Evolutionary conservation across 2,113 vertebrate genomes (phyloP).

Genomic region (Orthochromis malagaraziensis): DNA sequence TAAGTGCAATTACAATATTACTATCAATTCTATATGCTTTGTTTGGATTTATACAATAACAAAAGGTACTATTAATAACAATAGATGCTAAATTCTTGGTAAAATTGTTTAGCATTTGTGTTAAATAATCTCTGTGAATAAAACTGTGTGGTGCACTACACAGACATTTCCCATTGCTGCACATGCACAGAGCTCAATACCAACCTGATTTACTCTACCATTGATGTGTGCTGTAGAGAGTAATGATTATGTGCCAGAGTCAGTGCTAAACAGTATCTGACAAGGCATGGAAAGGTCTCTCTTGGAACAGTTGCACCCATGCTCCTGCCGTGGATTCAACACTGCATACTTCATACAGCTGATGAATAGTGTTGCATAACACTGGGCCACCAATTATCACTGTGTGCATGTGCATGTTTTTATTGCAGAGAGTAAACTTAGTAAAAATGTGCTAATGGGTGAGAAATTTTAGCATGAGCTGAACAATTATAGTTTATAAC

Average conservation of each 20-base stretch:
- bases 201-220: conserved; percentile 65
- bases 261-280: conserved; percentile 67
- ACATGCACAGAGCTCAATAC: conserved; percentile 51
- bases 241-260: conserved; percentile 73
- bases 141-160: background rate
- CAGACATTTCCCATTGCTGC: conserved; percentile 31
- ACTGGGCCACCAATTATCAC: conserved; percentile 5
- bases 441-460: background rate
- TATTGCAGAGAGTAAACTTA: background rate
- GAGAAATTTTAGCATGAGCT: background rate
- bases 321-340: background rate
- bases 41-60: background rate
- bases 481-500: background rate
- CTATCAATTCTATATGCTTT: background rate
- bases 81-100: background rate
- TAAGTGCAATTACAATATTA: background rate
- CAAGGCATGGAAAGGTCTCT: conserved; percentile 60
- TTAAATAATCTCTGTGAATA: background rate
- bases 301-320: conserved; percentile 48
- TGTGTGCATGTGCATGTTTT: conserved; percentile 10
- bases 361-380: conserved; percentile 53
- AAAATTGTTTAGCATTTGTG: background rate
- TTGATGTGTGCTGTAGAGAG: conserved; percentile 54
- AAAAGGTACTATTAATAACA: background rate
- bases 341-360: conserved; percentile 45